Base-by-base conservation (phyloP, 1,140 invertebrate species). In the Drosophila virilis region DNA sequence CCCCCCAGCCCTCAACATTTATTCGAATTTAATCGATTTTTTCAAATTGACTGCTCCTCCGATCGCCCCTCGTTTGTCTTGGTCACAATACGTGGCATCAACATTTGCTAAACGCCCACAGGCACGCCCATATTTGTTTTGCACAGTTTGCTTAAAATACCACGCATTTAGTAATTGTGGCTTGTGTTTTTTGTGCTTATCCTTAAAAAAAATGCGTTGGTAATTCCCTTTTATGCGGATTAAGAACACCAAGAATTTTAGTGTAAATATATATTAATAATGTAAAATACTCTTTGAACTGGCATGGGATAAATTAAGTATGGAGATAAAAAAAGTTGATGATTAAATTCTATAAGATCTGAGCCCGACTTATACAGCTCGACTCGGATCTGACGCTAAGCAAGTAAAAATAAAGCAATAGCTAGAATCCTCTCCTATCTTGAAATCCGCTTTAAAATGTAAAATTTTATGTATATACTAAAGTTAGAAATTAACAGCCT, bases 11-110 rank as follows among this genome's bases (percentile, higher is more conserved):
- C 77, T 71, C 85, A 90, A 85, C 84, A 90, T 89, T 89, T 89
- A 89, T 89, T 89, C 74, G 86, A 81, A 85, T 85, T 90, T 89
- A 89, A 89, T 89, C 85, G 85, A 90, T 89, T 89, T 89, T 89
- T 81, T 80, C 77, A 89, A 89, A 89, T 89, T 83, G 79, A 77
- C 80, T 88, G 67, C 70, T 57, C 52, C 72, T 45, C 45, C 48
- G 42, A 52, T 68, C 50, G 51, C 32, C 12, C 17, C 58, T 55
- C 51, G 48, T 28, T 78, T 58, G 17, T 48, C 32, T 28, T 68
- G 38, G 32, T 54, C 45, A 61, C 65, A 85, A 88, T 74, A 55
- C 72, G 67, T 66, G 69, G 54, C 48, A 69, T 79, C 77, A 89
- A 74, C 65, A 84, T 74, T 89, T 78, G 61, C 69, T 79, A 77